These are phyloP conservation scores for Apocrypta bakeri DNA, from an alignment of 1,140 invertebrate species.

Conservation along the genomic window DNA sequence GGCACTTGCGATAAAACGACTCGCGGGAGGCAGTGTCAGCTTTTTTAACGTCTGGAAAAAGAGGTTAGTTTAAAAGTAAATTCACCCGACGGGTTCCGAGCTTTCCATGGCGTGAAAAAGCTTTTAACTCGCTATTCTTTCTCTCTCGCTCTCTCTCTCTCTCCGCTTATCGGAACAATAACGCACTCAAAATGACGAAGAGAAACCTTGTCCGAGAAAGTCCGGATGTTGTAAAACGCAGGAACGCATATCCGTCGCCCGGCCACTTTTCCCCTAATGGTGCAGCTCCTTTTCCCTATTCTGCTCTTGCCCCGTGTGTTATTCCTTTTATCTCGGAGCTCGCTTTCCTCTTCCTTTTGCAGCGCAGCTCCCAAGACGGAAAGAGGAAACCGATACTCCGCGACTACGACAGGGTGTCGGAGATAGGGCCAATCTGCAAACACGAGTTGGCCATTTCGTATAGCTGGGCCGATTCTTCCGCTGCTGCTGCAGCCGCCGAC, in stretches of 20 bases:
- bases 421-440: constrained; percentile 74
- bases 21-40: background rate
- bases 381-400: constrained; percentile 71
- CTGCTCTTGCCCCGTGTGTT: background rate
- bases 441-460: constrained; percentile 72
- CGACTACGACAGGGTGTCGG: constrained; percentile 66
- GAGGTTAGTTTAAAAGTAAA: constrained; percentile 5
- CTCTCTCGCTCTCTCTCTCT: background rate
- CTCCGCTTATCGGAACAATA: constrained; percentile 28
- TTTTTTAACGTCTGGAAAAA: background rate
- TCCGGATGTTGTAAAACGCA: constrained; percentile 23
- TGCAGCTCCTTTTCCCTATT: constrained; percentile 15
- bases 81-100: background rate
- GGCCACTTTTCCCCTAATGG: constrained; percentile 41
- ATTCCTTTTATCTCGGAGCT: constrained; percentile 26
- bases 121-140: background rate
- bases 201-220: constrained; percentile 5
- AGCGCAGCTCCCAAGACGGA: constrained; percentile 49
- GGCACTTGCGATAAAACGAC: constrained; percentile 3
- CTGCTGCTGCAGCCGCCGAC: no score
- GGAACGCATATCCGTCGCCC: constrained; percentile 3
- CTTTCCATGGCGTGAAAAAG: background rate
- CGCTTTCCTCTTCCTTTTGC: constrained; percentile 50
- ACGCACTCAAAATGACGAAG: constrained; percentile 1
- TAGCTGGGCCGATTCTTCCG: constrained; percentile 58